Percentiles rank a stretch among this genome's conserved stretches.
Evolutionary conservation across 2,888 invertebrate species (phyloP).

Genomic region (Drosophila rellima): DNA sequence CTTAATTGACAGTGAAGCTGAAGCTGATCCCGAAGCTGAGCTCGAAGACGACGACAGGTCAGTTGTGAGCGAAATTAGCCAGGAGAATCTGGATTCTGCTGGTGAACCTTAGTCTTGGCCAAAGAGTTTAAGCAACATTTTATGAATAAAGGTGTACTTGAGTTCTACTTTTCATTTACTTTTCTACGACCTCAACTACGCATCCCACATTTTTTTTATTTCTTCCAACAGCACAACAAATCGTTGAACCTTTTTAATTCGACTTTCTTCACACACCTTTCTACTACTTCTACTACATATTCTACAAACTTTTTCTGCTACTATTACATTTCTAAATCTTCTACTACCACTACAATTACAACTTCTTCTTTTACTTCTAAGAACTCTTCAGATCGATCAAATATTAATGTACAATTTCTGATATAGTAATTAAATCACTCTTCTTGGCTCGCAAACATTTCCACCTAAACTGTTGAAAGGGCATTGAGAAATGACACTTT

Average conservation of each 20-base stretch:
- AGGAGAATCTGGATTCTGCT: neutral
- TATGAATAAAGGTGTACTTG: slow-evolving; percentile 6
- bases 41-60: neutral
- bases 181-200: neutral
- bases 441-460: neutral
- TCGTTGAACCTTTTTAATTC: too few relatives aligned
- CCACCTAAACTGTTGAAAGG: neutral
- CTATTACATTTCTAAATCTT: too few relatives aligned
- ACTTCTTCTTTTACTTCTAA: too few relatives aligned
- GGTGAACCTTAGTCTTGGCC: neutral
- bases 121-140: neutral
- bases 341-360: too few relatives aligned
- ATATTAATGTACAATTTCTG: neutral
- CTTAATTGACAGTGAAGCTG: slow-evolving; percentile 45
- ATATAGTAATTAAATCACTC: neutral
- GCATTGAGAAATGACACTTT: slow-evolving; percentile 15
- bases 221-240: too few relatives aligned
- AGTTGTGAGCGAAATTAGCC: neutral
- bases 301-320: too few relatives aligned
- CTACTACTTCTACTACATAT: neutral
- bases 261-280: too few relatives aligned
- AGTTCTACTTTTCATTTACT: neutral
- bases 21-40: slow-evolving; percentile 2
- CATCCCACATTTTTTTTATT: too few relatives aligned
- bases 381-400: neutral